Evolutionary conservation across 2,888 invertebrate species (phyloP).

Genomic region (Epistrophella euchroma): DNA sequence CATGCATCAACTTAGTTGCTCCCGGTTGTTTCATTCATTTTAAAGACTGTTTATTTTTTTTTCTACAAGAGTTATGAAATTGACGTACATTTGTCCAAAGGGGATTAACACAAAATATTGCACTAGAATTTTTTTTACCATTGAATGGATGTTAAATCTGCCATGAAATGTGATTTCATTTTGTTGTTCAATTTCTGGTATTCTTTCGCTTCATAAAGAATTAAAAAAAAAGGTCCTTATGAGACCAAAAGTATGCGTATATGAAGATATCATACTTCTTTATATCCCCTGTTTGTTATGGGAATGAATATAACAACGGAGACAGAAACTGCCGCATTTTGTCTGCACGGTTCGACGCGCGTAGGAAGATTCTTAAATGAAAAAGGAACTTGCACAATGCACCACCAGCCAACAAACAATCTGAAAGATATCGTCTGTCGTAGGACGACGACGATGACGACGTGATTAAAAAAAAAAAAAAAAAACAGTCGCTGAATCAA

Average conservation of each 20-base stretch:
- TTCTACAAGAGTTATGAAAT: too few species aligned
- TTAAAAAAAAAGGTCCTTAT: conserved; percentile 17
- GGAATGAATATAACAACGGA: conserved; percentile 2
- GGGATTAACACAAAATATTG: too few species aligned
- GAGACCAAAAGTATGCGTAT: not conserved
- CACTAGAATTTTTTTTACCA: not conserved
- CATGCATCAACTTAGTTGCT: too few species aligned
- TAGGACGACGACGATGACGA: conserved; percentile 26
- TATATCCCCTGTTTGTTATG: conserved; percentile 19
- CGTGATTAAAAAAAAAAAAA: too few species aligned
- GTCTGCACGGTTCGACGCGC: not conserved
- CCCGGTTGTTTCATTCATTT: too few species aligned
- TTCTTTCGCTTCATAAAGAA: not conserved
- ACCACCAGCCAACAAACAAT: conserved; percentile 23
- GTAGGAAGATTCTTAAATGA: conserved; percentile 25
- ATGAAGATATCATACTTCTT: conserved; percentile 29
- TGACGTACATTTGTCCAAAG: too few species aligned
- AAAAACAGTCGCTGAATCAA: conserved; percentile 22
- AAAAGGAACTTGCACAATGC: conserved; percentile 4
- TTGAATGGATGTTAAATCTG: conserved; percentile 22
- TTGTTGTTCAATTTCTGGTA: not conserved
- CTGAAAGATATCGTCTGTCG: conserved; percentile 26
- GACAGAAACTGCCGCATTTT: not conserved
- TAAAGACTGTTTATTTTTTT: too few species aligned
- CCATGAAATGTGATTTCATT: conserved; percentile 9